Evolutionary conservation across 2,888 invertebrate species (phyloP).

Genomic region (Augochlorella aurata): DNA sequence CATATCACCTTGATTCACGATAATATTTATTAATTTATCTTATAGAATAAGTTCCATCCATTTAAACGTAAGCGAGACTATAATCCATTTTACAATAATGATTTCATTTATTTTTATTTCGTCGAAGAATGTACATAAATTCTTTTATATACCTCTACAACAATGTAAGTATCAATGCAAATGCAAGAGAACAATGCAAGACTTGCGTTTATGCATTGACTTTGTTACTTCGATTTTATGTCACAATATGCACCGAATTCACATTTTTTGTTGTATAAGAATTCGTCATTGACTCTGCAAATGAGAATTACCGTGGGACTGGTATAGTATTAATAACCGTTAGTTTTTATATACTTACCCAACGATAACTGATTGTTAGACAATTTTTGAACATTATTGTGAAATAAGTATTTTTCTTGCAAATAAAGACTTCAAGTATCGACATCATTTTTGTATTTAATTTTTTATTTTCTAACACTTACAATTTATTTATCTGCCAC

Average conservation of each 20-base stretch:
- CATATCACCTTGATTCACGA: slow-evolving; percentile 16
- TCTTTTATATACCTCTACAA: slow-evolving; percentile 30
- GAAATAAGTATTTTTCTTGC: slow-evolving; percentile 26
- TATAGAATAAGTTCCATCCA: slow-evolving; percentile 14
- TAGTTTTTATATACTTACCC: slow-evolving; percentile 32
- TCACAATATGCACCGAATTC: slow-evolving; percentile 15
- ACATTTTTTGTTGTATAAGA: slow-evolving; percentile 10
- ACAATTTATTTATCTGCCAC: too few species aligned
- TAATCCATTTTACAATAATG: slow-evolving; percentile 21
- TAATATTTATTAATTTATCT: slow-evolving; percentile 34
- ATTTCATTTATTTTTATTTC: slow-evolving; percentile 27
- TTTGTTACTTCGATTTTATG: slow-evolving; percentile 12
- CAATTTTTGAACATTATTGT: slow-evolving; percentile 26
- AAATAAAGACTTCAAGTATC: slow-evolving; percentile 23
- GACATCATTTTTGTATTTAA: not conserved
- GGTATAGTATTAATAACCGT: slow-evolving; percentile 24
- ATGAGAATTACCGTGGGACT: not conserved
- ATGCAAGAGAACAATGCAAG: slow-evolving; percentile 33
- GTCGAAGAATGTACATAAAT: slow-evolving; percentile 25
- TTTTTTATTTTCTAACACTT: not conserved
- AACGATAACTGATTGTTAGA: slow-evolving; percentile 20
- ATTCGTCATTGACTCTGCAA: slow-evolving; percentile 4
- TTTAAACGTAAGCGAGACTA: slow-evolving; percentile 13
- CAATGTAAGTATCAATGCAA: slow-evolving; percentile 21
- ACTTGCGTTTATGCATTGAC: slow-evolving; percentile 7